Evolutionary conservation across 1,140 invertebrate genomes (phyloP).

Genomic region (Leptinotarsa texana): DNA sequence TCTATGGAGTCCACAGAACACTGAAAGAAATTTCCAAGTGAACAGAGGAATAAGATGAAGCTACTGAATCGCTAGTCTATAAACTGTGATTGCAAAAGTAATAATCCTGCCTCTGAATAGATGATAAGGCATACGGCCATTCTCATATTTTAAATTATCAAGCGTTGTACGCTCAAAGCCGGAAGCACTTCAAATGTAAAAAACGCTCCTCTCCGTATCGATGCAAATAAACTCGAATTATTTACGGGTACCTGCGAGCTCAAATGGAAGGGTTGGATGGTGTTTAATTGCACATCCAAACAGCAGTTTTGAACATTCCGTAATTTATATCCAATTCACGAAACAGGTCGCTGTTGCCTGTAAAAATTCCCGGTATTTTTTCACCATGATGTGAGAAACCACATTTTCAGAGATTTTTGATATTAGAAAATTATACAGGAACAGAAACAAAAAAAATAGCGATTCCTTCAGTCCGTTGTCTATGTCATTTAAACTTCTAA

Average conservation of each 20-base stretch:
- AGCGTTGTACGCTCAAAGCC: not conserved
- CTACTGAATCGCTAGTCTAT: not conserved
- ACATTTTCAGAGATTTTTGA: no score
- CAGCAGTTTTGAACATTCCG: not conserved
- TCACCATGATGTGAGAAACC: no score
- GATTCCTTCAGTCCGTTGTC: no score
- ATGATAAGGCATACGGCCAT: not conserved
- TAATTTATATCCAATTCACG: conserved; percentile 1
- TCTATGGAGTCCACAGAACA: no score
- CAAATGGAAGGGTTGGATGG: conserved; percentile 5
- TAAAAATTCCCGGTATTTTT: not conserved
- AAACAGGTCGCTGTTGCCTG: not conserved
- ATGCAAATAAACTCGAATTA: conserved; percentile 8
- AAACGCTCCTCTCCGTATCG: not conserved
- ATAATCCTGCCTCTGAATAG: not conserved
- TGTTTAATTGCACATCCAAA: not conserved
- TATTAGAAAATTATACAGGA: no score
- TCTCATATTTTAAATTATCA: conserved; percentile 2
- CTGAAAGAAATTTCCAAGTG: not conserved
- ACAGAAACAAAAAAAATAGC: no score
- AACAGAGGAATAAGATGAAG: not conserved
- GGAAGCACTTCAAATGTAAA: conserved; percentile 1
- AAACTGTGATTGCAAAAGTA: not conserved
- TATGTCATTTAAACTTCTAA: no score
- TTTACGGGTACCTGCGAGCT: conserved; percentile 7